Conservation (phyloP, 2,797 vertebrate species). For the Centropyge bicolor region DNA sequence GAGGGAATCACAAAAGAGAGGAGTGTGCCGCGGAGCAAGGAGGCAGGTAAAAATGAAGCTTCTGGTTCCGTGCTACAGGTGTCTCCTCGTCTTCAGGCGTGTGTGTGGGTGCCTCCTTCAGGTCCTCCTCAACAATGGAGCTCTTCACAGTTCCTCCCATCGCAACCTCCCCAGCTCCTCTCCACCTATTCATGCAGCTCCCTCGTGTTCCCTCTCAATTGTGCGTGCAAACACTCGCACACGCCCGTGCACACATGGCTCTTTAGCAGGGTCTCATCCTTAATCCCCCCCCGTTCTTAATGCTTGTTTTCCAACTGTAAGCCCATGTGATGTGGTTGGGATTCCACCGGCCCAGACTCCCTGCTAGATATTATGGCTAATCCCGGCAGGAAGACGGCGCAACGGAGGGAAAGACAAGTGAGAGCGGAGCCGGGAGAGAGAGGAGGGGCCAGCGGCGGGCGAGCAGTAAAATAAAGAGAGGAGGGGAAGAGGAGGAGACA, state of each 20-base stretch:
- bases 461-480: constrained; percentile 26
- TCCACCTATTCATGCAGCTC: constrained; percentile 8
- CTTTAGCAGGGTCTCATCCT: constrained; percentile 52
- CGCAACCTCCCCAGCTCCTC: background rate
- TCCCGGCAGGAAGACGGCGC: constrained; percentile 39
- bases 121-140: constrained; percentile 19
- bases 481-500: constrained; percentile 31
- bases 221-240: constrained; percentile 12
- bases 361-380: constrained; percentile 60
- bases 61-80: constrained; percentile 27
- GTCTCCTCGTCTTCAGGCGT: constrained; percentile 8
- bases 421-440: constrained; percentile 30
- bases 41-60: background rate
- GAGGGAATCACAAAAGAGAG: constrained; percentile 27
- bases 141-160: constrained; percentile 12
- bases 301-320: constrained; percentile 66
- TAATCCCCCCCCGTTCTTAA: constrained; percentile 45
- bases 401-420: constrained; percentile 11
- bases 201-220: background rate
- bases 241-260: constrained; percentile 19
- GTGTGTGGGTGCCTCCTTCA: constrained; percentile 8
- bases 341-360: constrained; percentile 41
- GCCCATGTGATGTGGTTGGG: constrained; percentile 39
- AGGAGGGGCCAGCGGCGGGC: constrained; percentile 41
- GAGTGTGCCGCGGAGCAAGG: background rate